phyloP scores from a whole-genome alignment of 2,113 vertebrate genomes.

The Eupsittula cactorum region DNA sequence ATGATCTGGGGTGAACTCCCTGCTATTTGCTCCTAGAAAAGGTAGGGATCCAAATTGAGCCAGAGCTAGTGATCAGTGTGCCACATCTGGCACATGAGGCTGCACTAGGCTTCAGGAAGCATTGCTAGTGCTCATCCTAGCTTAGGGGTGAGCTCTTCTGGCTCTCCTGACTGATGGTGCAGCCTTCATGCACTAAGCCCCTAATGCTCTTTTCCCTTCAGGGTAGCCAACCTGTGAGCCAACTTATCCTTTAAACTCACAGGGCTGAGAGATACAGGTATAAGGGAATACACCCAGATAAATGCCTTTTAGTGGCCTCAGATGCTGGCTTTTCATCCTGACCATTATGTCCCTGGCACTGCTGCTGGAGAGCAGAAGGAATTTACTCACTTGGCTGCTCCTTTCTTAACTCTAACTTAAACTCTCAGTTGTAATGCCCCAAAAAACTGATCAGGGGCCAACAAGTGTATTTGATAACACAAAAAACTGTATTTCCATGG shows the following conservation, averaged over 20 bases:
- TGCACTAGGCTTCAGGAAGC: background rate
- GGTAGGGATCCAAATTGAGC: fast-evolving
- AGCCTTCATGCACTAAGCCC: background rate
- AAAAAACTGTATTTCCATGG: background rate
- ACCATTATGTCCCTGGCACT: background rate
- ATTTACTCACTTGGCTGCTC: background rate
- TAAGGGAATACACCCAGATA: background rate
- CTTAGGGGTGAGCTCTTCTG: background rate
- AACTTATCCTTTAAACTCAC: background rate
- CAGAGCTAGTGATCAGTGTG: background rate
- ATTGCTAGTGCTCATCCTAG: background rate
- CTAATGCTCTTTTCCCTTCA: background rate
- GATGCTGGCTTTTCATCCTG: background rate
- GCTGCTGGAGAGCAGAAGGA: background rate
- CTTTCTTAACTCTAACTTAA: background rate
- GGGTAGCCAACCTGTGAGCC: background rate
- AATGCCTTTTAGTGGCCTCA: background rate
- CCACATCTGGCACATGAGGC: background rate
- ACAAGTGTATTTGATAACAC: background rate
- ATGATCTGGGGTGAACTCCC: background rate
- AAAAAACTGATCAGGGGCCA: background rate
- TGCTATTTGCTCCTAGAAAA: background rate
- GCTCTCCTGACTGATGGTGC: background rate
- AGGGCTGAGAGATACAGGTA: background rate
- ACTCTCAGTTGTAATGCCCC: background rate